Evolutionary conservation across 2,113 vertebrate genomes (phyloP), one percentile per base, ranked within the genome.

Genomic region (Oncorhynchus gorbuscha): DNA sequence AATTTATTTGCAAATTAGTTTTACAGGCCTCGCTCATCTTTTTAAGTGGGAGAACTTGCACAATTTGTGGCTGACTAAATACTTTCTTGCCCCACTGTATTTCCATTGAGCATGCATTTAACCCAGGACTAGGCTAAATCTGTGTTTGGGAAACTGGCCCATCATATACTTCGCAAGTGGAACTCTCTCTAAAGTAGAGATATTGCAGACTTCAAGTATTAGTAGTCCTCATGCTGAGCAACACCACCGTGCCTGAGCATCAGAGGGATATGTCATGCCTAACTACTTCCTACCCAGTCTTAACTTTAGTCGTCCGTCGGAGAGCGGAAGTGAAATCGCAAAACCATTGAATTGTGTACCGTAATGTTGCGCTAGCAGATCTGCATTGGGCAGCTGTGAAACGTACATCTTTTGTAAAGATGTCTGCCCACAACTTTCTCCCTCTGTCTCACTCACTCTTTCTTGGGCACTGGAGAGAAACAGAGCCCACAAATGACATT

Each of bases 291-390:
- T 78, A 45, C 26, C 73, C 35, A 20, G 49, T 51, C 72, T 81
- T 84, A 84, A 84, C 66, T 87, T 85, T 74, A 87, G 73, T 78
- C 74, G 73, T 73, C 35, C 35, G 1, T 35, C 7, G 35, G 72
- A 74, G 61, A 80, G 30, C 72, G 59, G 71, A 68, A 77, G 49
- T 83, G 73, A 84, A 76, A 76, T 91, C 82, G 84, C 74, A 30
- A 80, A 51, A 51, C 18, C 79, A 77, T 78, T 86, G 1, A 89
- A 86, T 89, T 30, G 87, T 84, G 85, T 18, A 82, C 71, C 68
- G 4, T 51, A 16, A 11, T 67, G 45, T 70, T 67, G 69, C 71
- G 58, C 64, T 39, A 75, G 70, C 24, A 81, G 73, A 77, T 71
- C 66, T 55, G 69, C 80, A 74, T 67, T 3, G 20, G 78, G 61